These are phyloP conservation scores for Trogon surrucura DNA, from an alignment of 2,113 vertebrate genomes.

Conservation along the genomic window DNA sequence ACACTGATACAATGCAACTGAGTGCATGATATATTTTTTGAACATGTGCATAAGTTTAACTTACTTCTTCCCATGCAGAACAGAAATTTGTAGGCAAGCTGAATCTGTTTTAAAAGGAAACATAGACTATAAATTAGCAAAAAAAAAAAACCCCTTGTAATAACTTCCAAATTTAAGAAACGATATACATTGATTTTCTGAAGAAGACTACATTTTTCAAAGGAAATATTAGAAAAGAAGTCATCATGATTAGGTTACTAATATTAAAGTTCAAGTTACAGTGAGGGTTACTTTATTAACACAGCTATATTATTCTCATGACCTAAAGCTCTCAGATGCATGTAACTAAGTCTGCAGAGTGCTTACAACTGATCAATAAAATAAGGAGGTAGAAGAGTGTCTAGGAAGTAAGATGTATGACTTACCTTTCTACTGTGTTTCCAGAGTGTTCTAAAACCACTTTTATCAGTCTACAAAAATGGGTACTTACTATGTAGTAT, in stretches of 20 bases:
- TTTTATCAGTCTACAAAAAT: background rate
- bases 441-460: background rate
- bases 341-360: background rate
- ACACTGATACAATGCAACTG: background rate
- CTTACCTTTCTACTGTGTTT: background rate
- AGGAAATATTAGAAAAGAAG: background rate
- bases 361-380: accelerated
- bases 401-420: background rate
- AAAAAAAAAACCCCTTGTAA: background rate
- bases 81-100: background rate
- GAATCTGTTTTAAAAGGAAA: background rate
- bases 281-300: constrained; percentile 26
- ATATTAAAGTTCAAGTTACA: constrained; percentile 1
- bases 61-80: background rate
- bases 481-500: background rate
- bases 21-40: background rate
- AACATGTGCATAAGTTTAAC: background rate
- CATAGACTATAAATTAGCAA: background rate
- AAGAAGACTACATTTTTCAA: background rate
- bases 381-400: background rate
- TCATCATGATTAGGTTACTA: background rate
- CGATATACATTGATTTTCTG: background rate
- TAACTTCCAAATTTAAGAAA: background rate
- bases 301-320: background rate
- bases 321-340: background rate